Base-by-base conservation (phyloP, 2,888 invertebrate species). In the Paralinhomoeus sp. region DNA sequence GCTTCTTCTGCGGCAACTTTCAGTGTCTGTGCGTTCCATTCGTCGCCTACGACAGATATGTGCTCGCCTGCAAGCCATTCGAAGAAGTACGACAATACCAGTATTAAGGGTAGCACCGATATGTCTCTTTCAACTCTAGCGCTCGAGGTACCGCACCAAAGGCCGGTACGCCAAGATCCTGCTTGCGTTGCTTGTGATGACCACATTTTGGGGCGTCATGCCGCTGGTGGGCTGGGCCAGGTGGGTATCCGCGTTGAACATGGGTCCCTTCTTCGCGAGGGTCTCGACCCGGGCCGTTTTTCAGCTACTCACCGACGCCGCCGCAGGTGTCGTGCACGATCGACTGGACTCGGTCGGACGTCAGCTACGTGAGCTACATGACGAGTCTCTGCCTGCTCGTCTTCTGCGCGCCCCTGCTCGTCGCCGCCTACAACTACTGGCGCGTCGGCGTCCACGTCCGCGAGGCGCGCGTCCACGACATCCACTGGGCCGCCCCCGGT, bases 1-100 rank as follows among this genome's bases (percentile, higher is more conserved):
- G 60, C 5, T 58, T 58, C 50, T 50, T 56, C 2, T 54, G 53
- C n/a, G 62, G 61, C 1, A 53, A 58, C 33, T 56, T 52, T 3
- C 55, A 57, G 20, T 51, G 57, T 15, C 49, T 53, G 1, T 50
- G 54, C 31, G 50, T 57, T 12, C 47, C 53, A 15, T 47, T 54
- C 20, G 48, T 60, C 3, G 54, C 57, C 40, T 41, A 57, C 2
- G 58, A 61, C 44, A 48, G 59, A 5, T 57, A 54, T 34, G 37
- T 48, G 2, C 2, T 39, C 18, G 23, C n/a, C 18, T 37, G 27
- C 27, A 27, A 27, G 27, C 27, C 27, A 27, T 12, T 12, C 5
- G 27, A 27, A 27, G 12, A 5, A 5, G 12, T 27, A 27, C 27
- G n/a, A n/a, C n/a, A n/a, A n/a, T n/a, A n/a, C n/a, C n/a, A n/a